phyloP scores from a whole-genome alignment of 2,797 vertebrate species.

The Silurus aristotelis region DNA sequence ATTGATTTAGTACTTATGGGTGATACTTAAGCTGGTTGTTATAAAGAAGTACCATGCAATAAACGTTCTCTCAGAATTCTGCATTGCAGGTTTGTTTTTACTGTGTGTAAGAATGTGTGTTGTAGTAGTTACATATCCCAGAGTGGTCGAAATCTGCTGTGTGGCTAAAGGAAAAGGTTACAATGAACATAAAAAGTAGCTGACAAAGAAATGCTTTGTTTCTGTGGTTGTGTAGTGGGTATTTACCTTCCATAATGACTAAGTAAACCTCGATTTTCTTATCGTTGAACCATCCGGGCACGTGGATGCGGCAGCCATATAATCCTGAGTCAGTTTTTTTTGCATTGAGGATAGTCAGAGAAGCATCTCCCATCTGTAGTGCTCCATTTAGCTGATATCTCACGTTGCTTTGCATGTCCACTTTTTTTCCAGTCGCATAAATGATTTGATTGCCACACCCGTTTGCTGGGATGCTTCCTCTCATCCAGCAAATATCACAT shows the following conservation, averaged over 20 bases:
- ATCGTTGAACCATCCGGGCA: constrained; percentile 30
- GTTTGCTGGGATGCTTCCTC: background rate
- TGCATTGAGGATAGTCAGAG: background rate
- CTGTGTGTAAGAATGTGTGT: background rate
- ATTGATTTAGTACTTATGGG: background rate
- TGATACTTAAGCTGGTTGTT: background rate
- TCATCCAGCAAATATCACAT: constrained; percentile 27
- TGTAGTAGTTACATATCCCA: background rate
- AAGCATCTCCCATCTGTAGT: constrained; percentile 4
- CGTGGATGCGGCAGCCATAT: constrained; percentile 21
- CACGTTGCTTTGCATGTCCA: background rate
- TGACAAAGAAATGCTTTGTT: background rate
- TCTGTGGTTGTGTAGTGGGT: background rate
- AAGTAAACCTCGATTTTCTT: constrained; percentile 1
- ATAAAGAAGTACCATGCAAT: background rate
- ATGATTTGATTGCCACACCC: constrained; percentile 17
- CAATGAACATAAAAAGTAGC: background rate
- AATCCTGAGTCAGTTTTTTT: constrained; percentile 6
- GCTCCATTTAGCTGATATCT: constrained; percentile 6
- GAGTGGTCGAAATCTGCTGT: background rate
- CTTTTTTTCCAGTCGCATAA: background rate
- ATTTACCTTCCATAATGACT: background rate
- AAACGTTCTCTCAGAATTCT: too few relatives aligned
- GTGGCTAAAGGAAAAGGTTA: background rate
- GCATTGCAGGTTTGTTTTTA: background rate